Conservation (phyloP, 2,113 vertebrate species). For the Gymnocephalus cernua region DNA sequence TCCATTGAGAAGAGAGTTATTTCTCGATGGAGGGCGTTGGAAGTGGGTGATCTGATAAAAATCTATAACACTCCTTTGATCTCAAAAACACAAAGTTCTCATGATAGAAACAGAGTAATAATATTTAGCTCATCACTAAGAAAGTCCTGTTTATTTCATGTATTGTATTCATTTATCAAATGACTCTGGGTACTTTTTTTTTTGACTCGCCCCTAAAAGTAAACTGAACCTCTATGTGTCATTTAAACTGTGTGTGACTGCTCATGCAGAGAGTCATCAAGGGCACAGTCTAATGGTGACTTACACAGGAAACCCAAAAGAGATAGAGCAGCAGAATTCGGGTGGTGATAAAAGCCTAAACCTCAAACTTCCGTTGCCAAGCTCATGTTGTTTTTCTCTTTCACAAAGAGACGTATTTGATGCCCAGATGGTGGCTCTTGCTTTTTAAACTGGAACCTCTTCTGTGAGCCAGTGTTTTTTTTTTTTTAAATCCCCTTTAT, state of each 20-base stretch:
- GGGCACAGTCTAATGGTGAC: conserved; percentile 53
- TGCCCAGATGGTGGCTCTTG: neutral
- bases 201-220: neutral
- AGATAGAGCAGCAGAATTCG: conserved; percentile 49
- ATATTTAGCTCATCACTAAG: neutral
- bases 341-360: conserved; percentile 59
- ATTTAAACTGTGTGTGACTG: conserved; percentile 19
- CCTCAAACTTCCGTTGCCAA: conserved; percentile 73
- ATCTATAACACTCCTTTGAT: conserved; percentile 40
- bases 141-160: neutral
- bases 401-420: conserved; percentile 18
- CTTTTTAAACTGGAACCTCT: conserved; percentile 17
- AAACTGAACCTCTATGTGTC: conserved; percentile 3
- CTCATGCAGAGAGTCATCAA: conserved; percentile 15
- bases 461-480: conserved; percentile 5
- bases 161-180: neutral
- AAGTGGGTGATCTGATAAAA: conserved; percentile 30
- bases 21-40: neutral
- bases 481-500: conserved; percentile 44
- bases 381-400: conserved; percentile 51
- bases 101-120: neutral
- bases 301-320: conserved; percentile 69
- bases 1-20: neutral
- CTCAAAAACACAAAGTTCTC: neutral
- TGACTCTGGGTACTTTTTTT: neutral